Evolutionary conservation across 1,140 invertebrate species (phyloP).

Genomic region (Steinernema feltiae): DNA sequence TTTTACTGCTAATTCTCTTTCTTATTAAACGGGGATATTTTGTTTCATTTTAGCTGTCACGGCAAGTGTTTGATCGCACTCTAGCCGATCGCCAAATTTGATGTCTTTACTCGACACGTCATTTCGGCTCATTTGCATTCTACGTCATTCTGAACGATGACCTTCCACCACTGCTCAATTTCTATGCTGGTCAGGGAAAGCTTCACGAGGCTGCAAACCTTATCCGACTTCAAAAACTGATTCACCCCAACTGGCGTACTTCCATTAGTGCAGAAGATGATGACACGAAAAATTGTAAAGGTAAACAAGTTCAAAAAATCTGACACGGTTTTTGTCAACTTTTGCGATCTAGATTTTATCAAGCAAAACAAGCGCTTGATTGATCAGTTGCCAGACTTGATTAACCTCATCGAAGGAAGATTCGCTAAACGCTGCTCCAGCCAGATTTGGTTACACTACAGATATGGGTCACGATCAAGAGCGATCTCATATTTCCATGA

Average conservation of each 20-base stretch:
- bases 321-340: background rate
- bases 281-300: conserved; percentile 7
- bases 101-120: conserved; percentile 27
- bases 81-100: conserved; percentile 14
- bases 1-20: conserved; percentile 47
- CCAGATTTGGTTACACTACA: background rate
- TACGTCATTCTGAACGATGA: conserved; percentile 32
- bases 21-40: background rate
- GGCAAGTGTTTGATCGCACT: conserved; percentile 60
- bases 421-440: background rate
- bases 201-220: conserved; percentile 30
- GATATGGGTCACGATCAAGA: too few relatives aligned
- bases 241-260: conserved; percentile 34
- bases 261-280: conserved; percentile 21
- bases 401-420: background rate
- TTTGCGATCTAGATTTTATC: conserved; percentile 36
- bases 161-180: conserved; percentile 35
- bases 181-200: conserved; percentile 27
- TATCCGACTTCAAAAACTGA: conserved; percentile 31
- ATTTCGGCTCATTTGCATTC: conserved; percentile 33
- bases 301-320: background rate
- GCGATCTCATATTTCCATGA: background rate
- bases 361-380: conserved; percentile 24
- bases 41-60: conserved; percentile 63
- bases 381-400: background rate